These are phyloP conservation scores for Anoplophora glabripennis DNA, from an alignment of 1,140 invertebrate genomes.

Conservation along the genomic window DNA sequence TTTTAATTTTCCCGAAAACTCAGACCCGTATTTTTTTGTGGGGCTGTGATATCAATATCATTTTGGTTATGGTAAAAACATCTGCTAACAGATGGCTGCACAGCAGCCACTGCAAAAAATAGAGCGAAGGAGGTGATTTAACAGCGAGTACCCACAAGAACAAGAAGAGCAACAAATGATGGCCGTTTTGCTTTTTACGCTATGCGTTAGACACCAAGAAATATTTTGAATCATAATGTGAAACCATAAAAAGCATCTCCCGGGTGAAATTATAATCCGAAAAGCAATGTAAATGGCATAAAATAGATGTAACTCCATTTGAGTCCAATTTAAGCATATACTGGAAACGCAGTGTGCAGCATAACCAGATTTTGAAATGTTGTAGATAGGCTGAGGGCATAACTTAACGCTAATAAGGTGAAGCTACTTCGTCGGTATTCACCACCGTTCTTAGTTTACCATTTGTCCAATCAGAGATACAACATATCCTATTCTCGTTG, in stretches of 20 bases:
- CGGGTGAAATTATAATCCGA: constrained; percentile 14
- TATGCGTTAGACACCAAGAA: constrained; percentile 6
- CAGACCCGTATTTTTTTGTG: too few relatives aligned
- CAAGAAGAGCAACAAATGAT: too few relatives aligned
- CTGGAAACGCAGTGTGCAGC: constrained; percentile 8
- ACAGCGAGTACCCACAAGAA: too few relatives aligned
- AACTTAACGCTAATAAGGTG: constrained; percentile 16
- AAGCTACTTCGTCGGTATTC: constrained; percentile 10
- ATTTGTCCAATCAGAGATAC: constrained; percentile 23
- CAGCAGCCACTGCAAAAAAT: too few relatives aligned
- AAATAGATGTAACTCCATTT: constrained; percentile 23
- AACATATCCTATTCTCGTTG: constrained; percentile 12
- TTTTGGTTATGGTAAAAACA: too few relatives aligned
- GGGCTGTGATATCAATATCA: too few relatives aligned
- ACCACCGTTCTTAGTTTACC: constrained; percentile 12
- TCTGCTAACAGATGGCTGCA: too few relatives aligned
- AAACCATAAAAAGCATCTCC: constrained; percentile 10
- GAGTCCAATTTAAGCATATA: neutral
- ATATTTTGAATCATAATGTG: constrained; percentile 15
- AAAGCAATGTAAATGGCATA: constrained; percentile 14
- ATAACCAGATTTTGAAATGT: constrained; percentile 16
- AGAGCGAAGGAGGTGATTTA: too few relatives aligned
- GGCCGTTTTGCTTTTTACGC: neutral
- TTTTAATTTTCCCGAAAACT: too few relatives aligned
- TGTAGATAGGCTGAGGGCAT: neutral